phyloP scores from a whole-genome alignment of 2,797 vertebrate species.

The Enteromius fasciolatus region DNA sequence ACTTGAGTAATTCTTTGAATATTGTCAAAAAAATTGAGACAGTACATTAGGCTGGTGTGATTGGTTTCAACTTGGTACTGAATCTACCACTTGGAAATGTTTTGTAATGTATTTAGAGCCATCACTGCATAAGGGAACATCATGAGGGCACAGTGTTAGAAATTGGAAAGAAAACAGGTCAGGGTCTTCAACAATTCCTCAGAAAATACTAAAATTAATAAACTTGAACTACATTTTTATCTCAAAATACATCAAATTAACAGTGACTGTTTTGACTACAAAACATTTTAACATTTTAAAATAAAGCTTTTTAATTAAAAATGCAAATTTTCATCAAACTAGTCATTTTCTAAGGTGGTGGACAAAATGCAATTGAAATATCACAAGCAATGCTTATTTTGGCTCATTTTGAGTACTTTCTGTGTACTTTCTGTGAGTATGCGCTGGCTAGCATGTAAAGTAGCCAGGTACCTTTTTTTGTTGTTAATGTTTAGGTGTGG shows the following conservation, averaged over 20 bases:
- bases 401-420: neutral
- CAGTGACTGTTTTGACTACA: neutral
- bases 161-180: too few relatives aligned
- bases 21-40: neutral
- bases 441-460: neutral
- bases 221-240: neutral
- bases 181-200: too few relatives aligned
- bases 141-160: neutral
- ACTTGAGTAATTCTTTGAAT: neutral
- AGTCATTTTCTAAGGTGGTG: too few relatives aligned
- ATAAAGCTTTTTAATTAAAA: neutral
- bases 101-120: neutral
- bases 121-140: neutral
- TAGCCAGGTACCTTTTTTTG: neutral
- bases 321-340: neutral
- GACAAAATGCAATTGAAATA: too few relatives aligned
- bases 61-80: neutral
- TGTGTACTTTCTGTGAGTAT: neutral
- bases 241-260: neutral
- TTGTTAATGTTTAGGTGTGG: neutral
- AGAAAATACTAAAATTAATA: neutral
- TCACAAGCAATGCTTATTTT: neutral
- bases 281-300: too few relatives aligned
- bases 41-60: neutral
- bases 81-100: neutral